Percentiles rank a stretch among this genome's conserved stretches.
Conservation (phyloP, 2,113 vertebrate genomes). For the Geothlypis trichas region DNA sequence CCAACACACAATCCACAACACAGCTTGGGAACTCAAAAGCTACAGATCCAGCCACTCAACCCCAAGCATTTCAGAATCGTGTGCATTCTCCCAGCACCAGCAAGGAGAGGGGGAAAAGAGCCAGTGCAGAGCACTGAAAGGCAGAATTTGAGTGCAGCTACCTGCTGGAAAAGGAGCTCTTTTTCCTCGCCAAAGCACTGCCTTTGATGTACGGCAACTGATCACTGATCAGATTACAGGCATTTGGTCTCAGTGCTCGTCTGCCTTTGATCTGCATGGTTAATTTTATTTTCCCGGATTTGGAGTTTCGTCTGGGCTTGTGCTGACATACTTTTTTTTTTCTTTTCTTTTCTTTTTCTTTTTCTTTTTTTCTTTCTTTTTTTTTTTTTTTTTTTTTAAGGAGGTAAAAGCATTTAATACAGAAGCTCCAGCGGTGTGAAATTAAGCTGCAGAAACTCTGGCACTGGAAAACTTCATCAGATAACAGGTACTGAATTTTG, state of each 20-base stretch:
- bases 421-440: conserved; percentile 62
- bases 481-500: conserved; percentile 68
- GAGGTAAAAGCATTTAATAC: conserved; percentile 63
- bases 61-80: conserved; percentile 18
- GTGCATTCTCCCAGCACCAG: conserved; percentile 1
- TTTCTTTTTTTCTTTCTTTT: conserved; percentile 20
- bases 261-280: conserved; percentile 88
- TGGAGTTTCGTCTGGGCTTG: conserved; percentile 78
- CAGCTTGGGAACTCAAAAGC: conserved; percentile 73
- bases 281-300: conserved; percentile 83
- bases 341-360: background rate
- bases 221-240: conserved; percentile 91
- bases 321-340: conserved; percentile 71
- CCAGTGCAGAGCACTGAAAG: conserved; percentile 27
- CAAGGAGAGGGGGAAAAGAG: background rate
- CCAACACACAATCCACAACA: conserved; percentile 74
- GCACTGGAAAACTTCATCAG: conserved; percentile 52
- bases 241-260: conserved; percentile 79
- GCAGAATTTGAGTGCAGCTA: conserved; percentile 47
- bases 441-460: conserved; percentile 51
- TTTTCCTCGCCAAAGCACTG: conserved; percentile 57
- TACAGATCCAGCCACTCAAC: conserved; percentile 66
- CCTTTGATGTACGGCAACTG: conserved; percentile 87
- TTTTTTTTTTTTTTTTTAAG: conserved; percentile 50
- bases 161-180: conserved; percentile 68